Base-by-base conservation (phyloP, 2,113 vertebrate species). In the Gymnarchus niloticus region DNA sequence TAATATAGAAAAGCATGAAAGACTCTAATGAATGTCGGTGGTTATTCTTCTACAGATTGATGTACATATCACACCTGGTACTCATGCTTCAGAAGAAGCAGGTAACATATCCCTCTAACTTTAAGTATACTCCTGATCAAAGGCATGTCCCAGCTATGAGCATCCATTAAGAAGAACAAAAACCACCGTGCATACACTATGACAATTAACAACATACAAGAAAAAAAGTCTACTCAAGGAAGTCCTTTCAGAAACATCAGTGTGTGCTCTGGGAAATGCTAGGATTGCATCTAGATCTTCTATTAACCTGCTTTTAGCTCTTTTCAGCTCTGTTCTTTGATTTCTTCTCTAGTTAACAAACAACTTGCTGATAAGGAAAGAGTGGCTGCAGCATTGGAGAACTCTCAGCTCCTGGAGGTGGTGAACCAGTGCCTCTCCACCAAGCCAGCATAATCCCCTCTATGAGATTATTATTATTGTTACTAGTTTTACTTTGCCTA, bases 341-440 rank as follows among this genome's bases (percentile, higher is more conserved):
- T 77, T 14, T 77, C 44, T 44, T 77, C 73, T 56, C 10, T 91
- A 99, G 98, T 99, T 83, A 99, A 99, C 91, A 99, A 99, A 88
- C 98, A 99, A 90, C 95, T 99, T 12, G 97, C 96, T 1, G 98
- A 99, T 92, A 99, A 99, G 90, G 98, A 99, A 87, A 92, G 98
- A 56, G 98, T 99, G 49, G 98, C 98, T 4, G 98, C 98, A 1
- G 97, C 98, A 86, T 87, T 99, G 93, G 97, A 99, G 85, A 99
- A 99, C 88, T 94, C 96, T 0, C 98, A 99, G 28, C 93, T 99
- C 69, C 92, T 99, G 90, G 97, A 99, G 91, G 97, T 99, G 84
- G 98, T 99, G 88, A 99, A 99, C 93, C 98, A 99, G 92, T 99
- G 98, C 87, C 92, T 99, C 85, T 92, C 96, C 21, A 90, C 92